Conservation (phyloP, 37 sponge, comb jelly and placozoan species). For the Aplysina aerophoba region DNA sequence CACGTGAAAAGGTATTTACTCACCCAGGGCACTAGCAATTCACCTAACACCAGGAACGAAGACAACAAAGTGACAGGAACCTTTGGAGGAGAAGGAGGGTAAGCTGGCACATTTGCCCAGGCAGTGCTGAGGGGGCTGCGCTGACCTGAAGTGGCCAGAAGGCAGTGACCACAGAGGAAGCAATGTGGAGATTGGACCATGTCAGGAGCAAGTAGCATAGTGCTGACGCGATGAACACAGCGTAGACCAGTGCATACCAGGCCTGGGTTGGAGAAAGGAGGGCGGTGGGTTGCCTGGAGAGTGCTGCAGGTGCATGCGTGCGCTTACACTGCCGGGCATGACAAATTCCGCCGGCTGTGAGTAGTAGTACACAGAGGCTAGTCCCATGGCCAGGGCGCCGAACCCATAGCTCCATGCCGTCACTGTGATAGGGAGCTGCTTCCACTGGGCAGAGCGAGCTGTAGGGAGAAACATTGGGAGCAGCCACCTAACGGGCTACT, state of each 20-base stretch:
- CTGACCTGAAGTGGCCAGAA: conserved; percentile 93
- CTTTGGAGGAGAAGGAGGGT: background rate
- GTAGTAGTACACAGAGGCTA: conserved; percentile 58
- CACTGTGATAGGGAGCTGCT: conserved; percentile 62
- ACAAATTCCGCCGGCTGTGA: conserved; percentile 29
- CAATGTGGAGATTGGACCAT: conserved; percentile 77
- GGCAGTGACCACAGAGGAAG: conserved; percentile 77
- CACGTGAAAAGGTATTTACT: background rate
- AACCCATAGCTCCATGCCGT: conserved; percentile 76
- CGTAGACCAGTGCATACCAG: conserved; percentile 74
- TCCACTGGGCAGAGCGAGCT: conserved; percentile 47
- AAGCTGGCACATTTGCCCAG: background rate
- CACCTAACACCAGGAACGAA: conserved; percentile 29
- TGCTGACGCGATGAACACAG: conserved; percentile 78
- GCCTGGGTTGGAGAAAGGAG: conserved; percentile 37
- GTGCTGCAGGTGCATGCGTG: background rate
- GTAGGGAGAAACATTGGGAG: conserved; percentile 2
- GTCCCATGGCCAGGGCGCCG: conserved; percentile 78
- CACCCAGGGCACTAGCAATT: conserved; percentile 17
- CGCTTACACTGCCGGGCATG: conserved; percentile 52
- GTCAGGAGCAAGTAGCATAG: conserved; percentile 85
- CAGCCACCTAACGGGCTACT: background rate
- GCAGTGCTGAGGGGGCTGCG: background rate
- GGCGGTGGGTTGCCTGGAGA: background rate
- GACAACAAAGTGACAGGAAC: conserved; percentile 34